These are phyloP conservation scores for Mythimna loreyi DNA, from an alignment of 2,888 invertebrate species.

Conservation along the genomic window DNA sequence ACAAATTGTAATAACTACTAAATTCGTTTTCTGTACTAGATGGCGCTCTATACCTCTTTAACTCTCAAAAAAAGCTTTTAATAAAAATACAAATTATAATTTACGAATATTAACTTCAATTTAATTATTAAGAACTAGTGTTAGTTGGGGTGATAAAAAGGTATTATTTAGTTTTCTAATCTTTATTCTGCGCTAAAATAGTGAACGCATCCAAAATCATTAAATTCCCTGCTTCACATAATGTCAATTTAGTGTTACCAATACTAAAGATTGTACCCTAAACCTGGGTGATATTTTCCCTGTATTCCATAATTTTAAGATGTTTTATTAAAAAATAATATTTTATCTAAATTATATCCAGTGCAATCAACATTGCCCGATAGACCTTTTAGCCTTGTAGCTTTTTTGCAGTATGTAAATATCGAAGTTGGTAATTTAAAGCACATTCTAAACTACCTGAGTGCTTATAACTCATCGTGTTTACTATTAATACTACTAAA, in stretches of 20 bases:
- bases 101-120: no score
- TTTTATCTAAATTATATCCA: no score
- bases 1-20: no score
- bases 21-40: no score
- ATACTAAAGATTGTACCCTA: not conserved
- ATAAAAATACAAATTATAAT: no score
- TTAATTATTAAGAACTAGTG: no score
- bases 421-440: not conserved
- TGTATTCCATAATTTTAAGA: not conserved
- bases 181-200: not conserved
- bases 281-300: not conserved
- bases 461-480: not conserved
- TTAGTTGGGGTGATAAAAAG: no score
- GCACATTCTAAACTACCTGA: not conserved
- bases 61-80: no score
- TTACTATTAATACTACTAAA: not conserved
- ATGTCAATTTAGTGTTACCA: conserved; percentile 70
- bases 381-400: not conserved
- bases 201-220: conserved; percentile 54
- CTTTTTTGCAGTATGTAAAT: not conserved
- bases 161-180: not conserved
- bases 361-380: not conserved
- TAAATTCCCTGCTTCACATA: conserved; percentile 54
- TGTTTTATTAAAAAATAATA: not conserved
- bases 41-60: no score